Percentiles rank a stretch among this genome's conserved stretches.
Evolutionary conservation across 92 coral and sea anemone species (phyloP).

Genomic region (Epizoanthus stellaris): DNA sequence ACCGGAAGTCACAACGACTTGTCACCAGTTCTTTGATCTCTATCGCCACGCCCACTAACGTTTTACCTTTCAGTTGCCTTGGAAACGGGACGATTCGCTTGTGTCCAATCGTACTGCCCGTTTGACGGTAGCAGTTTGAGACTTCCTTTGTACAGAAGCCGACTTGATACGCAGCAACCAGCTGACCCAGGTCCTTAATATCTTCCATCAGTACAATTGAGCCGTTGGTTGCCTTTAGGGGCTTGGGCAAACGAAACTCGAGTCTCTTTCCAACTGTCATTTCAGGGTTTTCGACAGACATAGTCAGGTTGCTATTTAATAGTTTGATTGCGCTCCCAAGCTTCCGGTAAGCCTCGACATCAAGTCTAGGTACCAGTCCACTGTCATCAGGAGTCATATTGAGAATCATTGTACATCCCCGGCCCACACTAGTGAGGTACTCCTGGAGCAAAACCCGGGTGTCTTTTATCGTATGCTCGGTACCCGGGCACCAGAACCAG

Average conservation of each 20-base stretch:
- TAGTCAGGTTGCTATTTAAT: slow-evolving; percentile 57
- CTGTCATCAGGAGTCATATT: slow-evolving; percentile 77
- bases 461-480: slow-evolving; percentile 69
- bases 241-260: slow-evolving; percentile 11
- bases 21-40: slow-evolving; percentile 61
- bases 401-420: slow-evolving; percentile 82
- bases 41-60: slow-evolving; percentile 48
- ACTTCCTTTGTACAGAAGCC: slow-evolving; percentile 31
- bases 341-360: slow-evolving; percentile 61
- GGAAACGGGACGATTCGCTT: slow-evolving; percentile 87
- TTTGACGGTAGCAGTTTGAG: slow-evolving; percentile 32
- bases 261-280: slow-evolving; percentile 40
- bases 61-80: slow-evolving; percentile 30
- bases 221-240: slow-evolving; percentile 53
- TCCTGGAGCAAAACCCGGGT: slow-evolving; percentile 60
- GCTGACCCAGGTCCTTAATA: slow-evolving; percentile 56
- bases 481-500: slow-evolving; percentile 84
- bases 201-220: slow-evolving; percentile 83
- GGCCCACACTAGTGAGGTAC: slow-evolving; percentile 84
- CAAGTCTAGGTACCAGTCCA: slow-evolving; percentile 74
- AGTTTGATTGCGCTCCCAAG: slow-evolving; percentile 69
- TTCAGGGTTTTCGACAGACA: slow-evolving; percentile 40
- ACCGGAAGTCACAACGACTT: slow-evolving; percentile 9
- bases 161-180: slow-evolving; percentile 53
- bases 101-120: slow-evolving; percentile 78